Conservation (phyloP, 2,797 vertebrate species). For the Rhabdophis nuchalis region DNA sequence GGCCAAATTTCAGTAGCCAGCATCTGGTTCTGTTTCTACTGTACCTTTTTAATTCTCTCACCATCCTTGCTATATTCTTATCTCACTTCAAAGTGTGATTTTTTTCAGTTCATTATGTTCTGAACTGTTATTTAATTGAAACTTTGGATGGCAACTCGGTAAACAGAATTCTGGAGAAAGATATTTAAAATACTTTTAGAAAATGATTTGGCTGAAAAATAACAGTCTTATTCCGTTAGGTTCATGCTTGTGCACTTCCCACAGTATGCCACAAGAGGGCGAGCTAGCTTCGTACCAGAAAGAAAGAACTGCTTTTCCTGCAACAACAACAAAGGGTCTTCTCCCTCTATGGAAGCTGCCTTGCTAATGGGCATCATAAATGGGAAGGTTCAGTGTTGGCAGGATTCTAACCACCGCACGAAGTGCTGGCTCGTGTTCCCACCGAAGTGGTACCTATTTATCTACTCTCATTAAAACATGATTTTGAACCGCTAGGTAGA, state of each 20-base stretch:
- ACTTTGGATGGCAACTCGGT: conserved; percentile 57
- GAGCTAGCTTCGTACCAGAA: background rate
- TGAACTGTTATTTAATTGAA: conserved; percentile 67
- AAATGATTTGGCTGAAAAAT: conserved; percentile 62
- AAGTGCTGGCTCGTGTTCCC: background rate
- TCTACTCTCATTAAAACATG: background rate
- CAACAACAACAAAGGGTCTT: background rate
- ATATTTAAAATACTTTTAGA: conserved; percentile 66
- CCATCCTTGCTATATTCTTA: conserved; percentile 54
- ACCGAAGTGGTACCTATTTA: background rate
- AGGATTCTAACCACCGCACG: background rate
- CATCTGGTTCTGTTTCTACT: conserved; percentile 40
- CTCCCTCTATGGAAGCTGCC: background rate
- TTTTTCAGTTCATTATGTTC: conserved; percentile 69
- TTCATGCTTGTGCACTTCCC: background rate
- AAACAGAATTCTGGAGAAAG: conserved; percentile 58
- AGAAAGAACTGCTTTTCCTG: background rate
- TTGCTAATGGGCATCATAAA: background rate
- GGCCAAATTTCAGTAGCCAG: conserved; percentile 38
- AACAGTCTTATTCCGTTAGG: conserved; percentile 34
- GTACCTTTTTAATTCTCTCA: conserved; percentile 55
- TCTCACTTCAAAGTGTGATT: conserved; percentile 64
- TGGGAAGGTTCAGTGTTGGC: background rate
- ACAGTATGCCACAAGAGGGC: background rate
- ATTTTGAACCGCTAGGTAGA: background rate